Evolutionary conservation across 2,888 invertebrate species (phyloP).

Genomic region (Campoplex nolae): DNA sequence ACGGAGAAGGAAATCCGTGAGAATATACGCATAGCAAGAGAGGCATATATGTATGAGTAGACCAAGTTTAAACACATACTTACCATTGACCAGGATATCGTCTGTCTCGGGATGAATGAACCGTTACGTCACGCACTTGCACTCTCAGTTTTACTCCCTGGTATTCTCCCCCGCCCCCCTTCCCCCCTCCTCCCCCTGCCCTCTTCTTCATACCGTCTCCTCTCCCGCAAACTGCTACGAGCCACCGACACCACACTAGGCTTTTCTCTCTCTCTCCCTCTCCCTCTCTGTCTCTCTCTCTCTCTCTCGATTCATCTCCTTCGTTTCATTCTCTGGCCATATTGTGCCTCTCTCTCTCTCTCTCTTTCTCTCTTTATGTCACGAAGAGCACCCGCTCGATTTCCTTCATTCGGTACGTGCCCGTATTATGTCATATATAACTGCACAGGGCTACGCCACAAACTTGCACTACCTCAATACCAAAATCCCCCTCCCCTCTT

Average conservation of each 20-base stretch:
- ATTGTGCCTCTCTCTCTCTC: conserved; percentile 28
- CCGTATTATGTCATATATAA: conserved; percentile 75
- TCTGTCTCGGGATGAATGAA: conserved; percentile 83
- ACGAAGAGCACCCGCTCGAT: conserved; percentile 83
- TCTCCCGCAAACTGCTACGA: conserved; percentile 61
- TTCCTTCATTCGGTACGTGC: conserved; percentile 77
- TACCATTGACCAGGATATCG: conserved; percentile 83
- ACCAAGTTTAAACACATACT: conserved; percentile 61
- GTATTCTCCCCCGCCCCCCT: conserved; percentile 50
- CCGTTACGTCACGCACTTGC: conserved; percentile 83
- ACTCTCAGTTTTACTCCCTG: conserved; percentile 78
- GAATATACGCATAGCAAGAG: background rate
- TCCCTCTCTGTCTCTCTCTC: conserved; percentile 41
- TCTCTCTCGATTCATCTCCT: conserved; percentile 51
- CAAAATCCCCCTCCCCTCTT: background rate
- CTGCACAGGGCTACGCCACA: conserved; percentile 27
- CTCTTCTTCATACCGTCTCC: conserved; percentile 42
- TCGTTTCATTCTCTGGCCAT: conserved; percentile 44
- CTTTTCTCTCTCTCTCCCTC: conserved; percentile 75
- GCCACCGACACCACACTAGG: conserved; percentile 46
- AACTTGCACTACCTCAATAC: conserved; percentile 55
- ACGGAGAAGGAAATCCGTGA: conserved; percentile 14
- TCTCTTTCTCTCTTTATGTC: conserved; percentile 55
- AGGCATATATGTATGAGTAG: conserved; percentile 13
- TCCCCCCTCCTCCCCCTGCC: background rate